Percentiles rank a stretch among this genome's conserved stretches.
These are phyloP conservation scores for Syrphus vitripennis DNA, from an alignment of 2,888 invertebrate species.

Conservation along the genomic window DNA sequence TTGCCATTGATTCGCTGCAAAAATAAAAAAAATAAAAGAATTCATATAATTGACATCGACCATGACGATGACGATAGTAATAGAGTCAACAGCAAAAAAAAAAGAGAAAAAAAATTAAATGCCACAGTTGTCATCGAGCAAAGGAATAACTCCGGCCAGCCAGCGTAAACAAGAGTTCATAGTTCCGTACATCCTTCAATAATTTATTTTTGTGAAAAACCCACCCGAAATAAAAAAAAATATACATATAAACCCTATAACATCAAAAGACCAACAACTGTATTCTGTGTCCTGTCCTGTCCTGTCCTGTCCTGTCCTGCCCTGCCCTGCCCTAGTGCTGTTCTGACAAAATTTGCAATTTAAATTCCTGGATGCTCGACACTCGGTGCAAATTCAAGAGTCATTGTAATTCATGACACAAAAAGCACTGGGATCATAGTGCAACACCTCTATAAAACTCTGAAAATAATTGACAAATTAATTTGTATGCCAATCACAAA, in stretches of 20 bases:
- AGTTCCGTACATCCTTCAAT: conserved; percentile 25
- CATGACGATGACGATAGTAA: not conserved
- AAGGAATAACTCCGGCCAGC: conserved; percentile 54
- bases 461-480: conserved; percentile 71
- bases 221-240: not conserved
- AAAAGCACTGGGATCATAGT: conserved; percentile 63
- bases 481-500: conserved; percentile 71
- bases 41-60: conserved; percentile 41
- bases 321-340: not conserved
- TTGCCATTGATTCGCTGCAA: conserved; percentile 32
- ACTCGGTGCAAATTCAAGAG: conserved; percentile 64
- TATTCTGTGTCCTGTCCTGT: not conserved
- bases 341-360: conserved; percentile 62
- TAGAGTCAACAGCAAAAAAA: not conserved
- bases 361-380: conserved; percentile 48
- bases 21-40: not conserved
- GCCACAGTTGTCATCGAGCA: conserved; percentile 60
- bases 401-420: conserved; percentile 70
- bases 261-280: not conserved
- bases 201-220: conserved; percentile 56
- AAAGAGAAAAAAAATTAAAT: conserved; percentile 6
- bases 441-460: conserved; percentile 70
- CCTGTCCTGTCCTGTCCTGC: not conserved
- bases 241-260: not conserved
- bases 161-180: conserved; percentile 62